phyloP scores from a whole-genome alignment of 2,888 invertebrate genomes.

The Pomacea canaliculata region DNA sequence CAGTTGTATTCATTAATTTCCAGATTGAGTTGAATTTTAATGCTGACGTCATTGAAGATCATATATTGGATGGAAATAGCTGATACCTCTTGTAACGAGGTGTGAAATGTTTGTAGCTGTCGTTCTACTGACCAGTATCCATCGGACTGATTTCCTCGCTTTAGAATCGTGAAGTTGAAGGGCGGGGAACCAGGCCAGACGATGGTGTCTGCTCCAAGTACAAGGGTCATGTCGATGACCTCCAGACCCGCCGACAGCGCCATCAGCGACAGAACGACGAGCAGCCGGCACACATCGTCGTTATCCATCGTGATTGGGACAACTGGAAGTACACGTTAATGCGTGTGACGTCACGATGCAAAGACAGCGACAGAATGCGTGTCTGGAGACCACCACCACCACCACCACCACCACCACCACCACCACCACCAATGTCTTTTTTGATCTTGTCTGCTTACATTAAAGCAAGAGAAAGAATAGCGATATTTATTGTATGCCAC shows the following conservation, averaged over 20 bases:
- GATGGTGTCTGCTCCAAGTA: conserved; percentile 34
- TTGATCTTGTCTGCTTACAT: too few species aligned
- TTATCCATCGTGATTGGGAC: background rate
- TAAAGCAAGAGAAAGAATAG: too few species aligned
- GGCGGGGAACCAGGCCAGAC: conserved; percentile 52
- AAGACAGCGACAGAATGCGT: background rate
- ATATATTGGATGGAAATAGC: background rate
- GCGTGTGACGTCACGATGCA: background rate
- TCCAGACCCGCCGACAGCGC: background rate
- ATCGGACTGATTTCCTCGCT: conserved; percentile 18
- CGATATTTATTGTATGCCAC: too few species aligned
- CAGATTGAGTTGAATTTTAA: background rate
- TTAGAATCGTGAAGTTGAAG: conserved; percentile 44
- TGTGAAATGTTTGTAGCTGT: too few species aligned
- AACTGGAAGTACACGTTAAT: background rate
- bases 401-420: too few species aligned
- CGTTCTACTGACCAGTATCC: conserved; percentile 35
- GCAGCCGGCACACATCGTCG: too few species aligned
- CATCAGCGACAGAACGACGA: background rate
- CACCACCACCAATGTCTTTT: too few species aligned
- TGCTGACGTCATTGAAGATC: background rate
- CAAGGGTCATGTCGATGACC: conserved; percentile 48
- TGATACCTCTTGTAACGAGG: background rate
- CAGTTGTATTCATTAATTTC: background rate
- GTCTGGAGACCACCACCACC: background rate